These are phyloP conservation scores for Neoaliturus tenellus DNA, from an alignment of 2,888 invertebrate genomes.

Conservation along the genomic window DNA sequence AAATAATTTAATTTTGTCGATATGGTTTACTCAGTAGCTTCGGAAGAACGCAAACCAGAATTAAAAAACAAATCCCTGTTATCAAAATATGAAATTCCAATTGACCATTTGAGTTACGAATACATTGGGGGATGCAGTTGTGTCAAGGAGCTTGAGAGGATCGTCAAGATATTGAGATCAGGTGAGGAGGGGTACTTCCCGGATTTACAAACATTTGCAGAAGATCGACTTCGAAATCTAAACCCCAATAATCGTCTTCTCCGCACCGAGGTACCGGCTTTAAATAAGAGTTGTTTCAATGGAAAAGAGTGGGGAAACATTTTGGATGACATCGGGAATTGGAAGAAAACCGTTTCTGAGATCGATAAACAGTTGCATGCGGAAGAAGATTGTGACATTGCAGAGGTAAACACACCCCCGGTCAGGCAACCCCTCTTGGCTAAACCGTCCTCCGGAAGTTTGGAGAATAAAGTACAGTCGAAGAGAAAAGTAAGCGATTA, in stretches of 20 bases:
- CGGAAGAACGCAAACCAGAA: background rate
- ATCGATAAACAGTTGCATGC: background rate
- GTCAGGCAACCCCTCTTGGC: background rate
- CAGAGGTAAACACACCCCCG: background rate
- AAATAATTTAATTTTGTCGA: too few species aligned
- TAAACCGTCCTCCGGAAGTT: too few species aligned
- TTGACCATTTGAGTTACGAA: conserved; percentile 81
- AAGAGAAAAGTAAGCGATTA: conserved; percentile 74
- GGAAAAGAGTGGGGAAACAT: conserved; percentile 73
- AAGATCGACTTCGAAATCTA: conserved; percentile 75
- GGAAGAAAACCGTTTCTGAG: background rate
- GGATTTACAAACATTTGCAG: conserved; percentile 78
- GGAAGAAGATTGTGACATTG: background rate
- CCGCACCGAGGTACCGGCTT: conserved; percentile 74
- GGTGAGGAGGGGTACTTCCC: conserved; percentile 86
- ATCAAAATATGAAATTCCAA: conserved; percentile 79
- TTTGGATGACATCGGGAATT: background rate
- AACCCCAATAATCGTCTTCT: conserved; percentile 81
- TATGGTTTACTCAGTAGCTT: too few species aligned
- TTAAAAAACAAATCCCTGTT: conserved; percentile 70
- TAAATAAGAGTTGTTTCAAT: conserved; percentile 73
- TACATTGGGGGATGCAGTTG: conserved; percentile 79
- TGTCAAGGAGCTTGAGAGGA: conserved; percentile 81
- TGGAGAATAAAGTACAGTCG: background rate
- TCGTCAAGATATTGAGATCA: conserved; percentile 79